Evolutionary conservation across 2,888 invertebrate species (phyloP), one percentile per base, ranked within the genome.

Genomic region (Halictus quadricinctus): DNA sequence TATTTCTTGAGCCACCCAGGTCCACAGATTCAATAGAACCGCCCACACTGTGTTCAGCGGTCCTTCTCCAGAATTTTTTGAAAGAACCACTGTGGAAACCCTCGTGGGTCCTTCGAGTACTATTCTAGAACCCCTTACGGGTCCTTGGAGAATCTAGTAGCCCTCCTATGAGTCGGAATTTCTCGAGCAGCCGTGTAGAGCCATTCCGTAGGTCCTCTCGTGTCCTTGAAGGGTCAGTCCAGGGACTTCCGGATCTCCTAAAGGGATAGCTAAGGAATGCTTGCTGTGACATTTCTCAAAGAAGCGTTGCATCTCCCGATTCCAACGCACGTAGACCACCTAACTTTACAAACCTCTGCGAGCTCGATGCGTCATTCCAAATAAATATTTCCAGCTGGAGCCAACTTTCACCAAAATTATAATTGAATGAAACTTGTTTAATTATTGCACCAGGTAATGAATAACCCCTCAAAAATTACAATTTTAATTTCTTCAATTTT

Each of bases 181-280:
- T 70, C 69, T 70, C 69, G 43, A 43, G 41, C 21, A n/a, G 43
- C n/a, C 36, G n/a, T 43, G 69, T 70, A 41, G n/a, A 70, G 69
- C 69, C 69, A 70, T 70, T 70, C 69, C 69, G 21, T 43, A 41
- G 69, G 69, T n/a, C 43, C 41, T 70, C 69, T 70, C n/a, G 41
- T 41, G n/a, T 70, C 69, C 69, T 70, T 70, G 6, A 6, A 70
- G 43, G 69, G 41, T 70, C 69, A 70, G 69, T 43, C 12, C 41
- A 41, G 36, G 43, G 69, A 70, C 43, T n/a, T 69, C 41, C 41
- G 21, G 43, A 41, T 10, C 43, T 41, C 69, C 69, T 70, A 70
- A 41, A 70, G 43, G 69, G 12, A n/a, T 41, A 69, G 10, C 43
- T n/a, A 70, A 70, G 69, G 41, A 41, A n/a, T 43, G 43, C 21